Percentiles rank a stretch among this genome's conserved stretches.
These are phyloP conservation scores for Mormyrops boulengeri DNA, from an alignment of 2,797 vertebrate species.

Conservation along the genomic window DNA sequence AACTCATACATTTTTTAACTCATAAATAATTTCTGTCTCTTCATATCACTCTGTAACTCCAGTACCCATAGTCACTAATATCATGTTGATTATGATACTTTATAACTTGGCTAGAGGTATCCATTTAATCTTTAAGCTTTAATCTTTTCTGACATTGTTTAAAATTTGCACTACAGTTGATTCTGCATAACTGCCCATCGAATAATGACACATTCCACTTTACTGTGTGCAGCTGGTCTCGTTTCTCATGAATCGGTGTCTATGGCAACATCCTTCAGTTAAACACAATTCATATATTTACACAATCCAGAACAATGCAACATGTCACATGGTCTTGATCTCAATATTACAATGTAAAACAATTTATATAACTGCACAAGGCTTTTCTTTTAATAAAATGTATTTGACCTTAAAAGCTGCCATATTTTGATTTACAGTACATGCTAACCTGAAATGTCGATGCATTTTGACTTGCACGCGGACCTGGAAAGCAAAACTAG, in stretches of 20 bases:
- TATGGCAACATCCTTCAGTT: background rate
- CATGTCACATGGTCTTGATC: background rate
- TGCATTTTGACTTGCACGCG: background rate
- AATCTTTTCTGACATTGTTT: background rate
- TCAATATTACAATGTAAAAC: background rate
- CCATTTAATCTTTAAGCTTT: background rate
- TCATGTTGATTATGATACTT: background rate
- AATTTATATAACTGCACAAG: background rate
- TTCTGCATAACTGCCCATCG: background rate
- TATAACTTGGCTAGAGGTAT: background rate
- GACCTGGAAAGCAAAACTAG: background rate
- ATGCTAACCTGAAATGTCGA: background rate
- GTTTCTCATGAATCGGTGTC: background rate
- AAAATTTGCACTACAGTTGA: background rate
- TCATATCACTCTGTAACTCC: background rate
- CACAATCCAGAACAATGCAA: background rate
- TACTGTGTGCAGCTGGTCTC: background rate
- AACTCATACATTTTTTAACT: background rate
- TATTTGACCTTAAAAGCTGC: background rate
- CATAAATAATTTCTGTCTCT: background rate
- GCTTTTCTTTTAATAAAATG: background rate
- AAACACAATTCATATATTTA: background rate
- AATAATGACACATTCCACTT: background rate
- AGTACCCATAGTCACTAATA: background rate
- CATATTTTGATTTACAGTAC: background rate